Evolutionary conservation across 2,113 vertebrate genomes (phyloP), one percentile per base, ranked within the genome.

Genomic region (Pycnonotus jocosus): DNA sequence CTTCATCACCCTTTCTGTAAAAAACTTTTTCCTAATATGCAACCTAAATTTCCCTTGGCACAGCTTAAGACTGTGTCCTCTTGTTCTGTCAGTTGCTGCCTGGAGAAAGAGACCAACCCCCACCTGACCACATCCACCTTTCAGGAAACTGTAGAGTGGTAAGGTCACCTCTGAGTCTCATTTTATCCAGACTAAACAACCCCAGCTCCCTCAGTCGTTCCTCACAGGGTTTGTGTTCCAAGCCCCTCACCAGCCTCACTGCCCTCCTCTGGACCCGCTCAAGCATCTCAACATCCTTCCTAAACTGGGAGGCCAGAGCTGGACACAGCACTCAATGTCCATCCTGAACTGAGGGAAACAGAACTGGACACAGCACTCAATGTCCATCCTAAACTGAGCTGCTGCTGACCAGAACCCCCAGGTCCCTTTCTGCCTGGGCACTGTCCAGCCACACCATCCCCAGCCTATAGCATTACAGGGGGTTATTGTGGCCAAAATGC

Each of bases 241-340:
- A 40, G 37, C 37, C 30, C 50, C 69, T 72, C 69, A 5, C 21
- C 37, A 72, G 30, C 30, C 37, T 42, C 2, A 2, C 6, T 42
- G 12, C 38, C 38, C 17, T 42, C 12, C 38, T 72, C 69, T 42
- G 69, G 38, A 20, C 0, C 0, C 0, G 0, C 38, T 72, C 23
- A 1, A n/a, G 22, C 0, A 0, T 33, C 69, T n/a, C 50, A 18
- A 20, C 0, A 5, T 71, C 50, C 69, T 33, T 33, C 48, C 37
- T 5, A 9, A 51, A 31, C 19, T 38, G 35, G 16, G 27, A n/a
- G 25, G 6, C 18, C 37, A 40, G 27, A 62, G 7, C 38, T 42
- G 28, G 61, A 42, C 61, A 64, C 61, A 31, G 38, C 61, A 7
- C 38, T 45, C 31, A 33, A 4, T 1, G 15, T 71, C 69, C 68